Percentiles rank a stretch among this genome's conserved stretches.
These are phyloP conservation scores for Ectemnius cavifrons DNA, from an alignment of 2,888 invertebrate genomes.

Conservation along the genomic window DNA sequence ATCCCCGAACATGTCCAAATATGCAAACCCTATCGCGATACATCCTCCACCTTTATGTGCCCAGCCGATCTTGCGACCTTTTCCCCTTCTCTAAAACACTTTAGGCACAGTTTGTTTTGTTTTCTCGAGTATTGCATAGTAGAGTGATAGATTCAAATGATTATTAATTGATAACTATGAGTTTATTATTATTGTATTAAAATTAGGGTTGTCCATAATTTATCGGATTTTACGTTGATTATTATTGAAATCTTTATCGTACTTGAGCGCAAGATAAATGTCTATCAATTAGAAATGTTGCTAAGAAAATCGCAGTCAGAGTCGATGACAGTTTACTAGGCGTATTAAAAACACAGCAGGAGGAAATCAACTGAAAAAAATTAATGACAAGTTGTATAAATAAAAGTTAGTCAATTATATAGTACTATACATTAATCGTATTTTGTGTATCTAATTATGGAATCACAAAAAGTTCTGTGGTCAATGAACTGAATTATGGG, in stretches of 20 bases:
- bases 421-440: conserved; percentile 71
- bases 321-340: conserved; percentile 8
- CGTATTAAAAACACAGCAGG: conserved; percentile 28
- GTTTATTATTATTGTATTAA: conserved; percentile 60
- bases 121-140: conserved; percentile 62
- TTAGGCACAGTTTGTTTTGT: conserved; percentile 65
- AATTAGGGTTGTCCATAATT: conserved; percentile 77
- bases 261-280: conserved; percentile 40
- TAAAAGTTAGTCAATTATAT: conserved; percentile 76
- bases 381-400: conserved; percentile 67
- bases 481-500: conserved; percentile 74
- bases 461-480: conserved; percentile 47
- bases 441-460: conserved; percentile 71
- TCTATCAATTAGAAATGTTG: conserved; percentile 41
- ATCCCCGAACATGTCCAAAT: not conserved
- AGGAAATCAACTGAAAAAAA: conserved; percentile 19
- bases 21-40: not conserved
- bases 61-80: conserved; percentile 19
- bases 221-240: conserved; percentile 60
- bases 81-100: conserved; percentile 12
- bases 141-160: conserved; percentile 67
- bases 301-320: conserved; percentile 10
- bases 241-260: conserved; percentile 46
- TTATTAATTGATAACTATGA: conserved; percentile 45
- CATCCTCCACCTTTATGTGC: not conserved